Base-by-base conservation (phyloP, 2,888 invertebrate species). In the Harpagoxenus sublaevis region DNA sequence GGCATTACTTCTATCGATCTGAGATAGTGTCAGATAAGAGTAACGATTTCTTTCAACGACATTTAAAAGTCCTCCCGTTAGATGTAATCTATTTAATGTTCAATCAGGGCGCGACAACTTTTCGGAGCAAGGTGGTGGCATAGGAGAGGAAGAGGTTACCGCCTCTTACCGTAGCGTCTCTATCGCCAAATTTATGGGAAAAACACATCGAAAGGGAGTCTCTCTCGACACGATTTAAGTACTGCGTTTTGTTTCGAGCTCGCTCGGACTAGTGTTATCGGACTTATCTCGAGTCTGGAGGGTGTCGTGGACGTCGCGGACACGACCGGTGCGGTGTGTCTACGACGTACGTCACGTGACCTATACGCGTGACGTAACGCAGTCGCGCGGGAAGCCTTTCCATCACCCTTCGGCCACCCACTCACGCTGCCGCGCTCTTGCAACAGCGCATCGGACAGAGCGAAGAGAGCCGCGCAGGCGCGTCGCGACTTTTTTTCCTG, bases 401-500 rank as follows among this genome's bases (percentile, higher is more conserved):
- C 84, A 84, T 48, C 42, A 87, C 84, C 90, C 89, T 88, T 86
- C 77, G 83, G 84, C 84, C 89, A 88, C 88, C 83, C 87, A 95
- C 95, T 94, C 95, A 94, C 94, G 94, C 92, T 6, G 35, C 35
- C 6, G 94, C 93, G 93, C 94, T 94, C 85, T 89, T 88, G 89
- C 88, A 88, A 89, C 95, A 95, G 95, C 95, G 95, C 95, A 63
- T 48, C 65, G 9, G 55, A 94, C 91, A 92, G 92, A 92, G 51
- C 68, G 55, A 39, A 18, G 23, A 23, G 23, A 23, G 23, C 10
- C 57, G 35, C 57, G 70, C 79, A 71, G 23, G 79, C 63, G 71
- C 79, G 15, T 23, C 85, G 45, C 68, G 15, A 42, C 89, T 45
- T 71, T 57, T 73, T 55, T 73, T 73, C 18, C 85, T 85, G 65